Evolutionary conservation across 1,140 invertebrate genomes (phyloP).

Genomic region (Sycophila sp.): DNA sequence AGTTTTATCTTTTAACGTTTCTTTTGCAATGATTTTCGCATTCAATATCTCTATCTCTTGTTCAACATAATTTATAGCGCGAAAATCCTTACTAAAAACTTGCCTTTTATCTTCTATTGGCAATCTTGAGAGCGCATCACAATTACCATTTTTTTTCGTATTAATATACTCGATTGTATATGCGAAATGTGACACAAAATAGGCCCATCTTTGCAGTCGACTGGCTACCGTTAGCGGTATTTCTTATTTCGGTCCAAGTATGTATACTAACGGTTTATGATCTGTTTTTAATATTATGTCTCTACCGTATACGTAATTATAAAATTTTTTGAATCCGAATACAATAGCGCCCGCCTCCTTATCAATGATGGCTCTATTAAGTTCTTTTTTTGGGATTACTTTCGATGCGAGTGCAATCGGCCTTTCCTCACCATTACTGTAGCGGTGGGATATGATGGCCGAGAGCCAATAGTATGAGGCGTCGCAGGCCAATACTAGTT

Average conservation of each 20-base stretch:
- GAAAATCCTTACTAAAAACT: slow-evolving; percentile 12
- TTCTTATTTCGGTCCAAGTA: slow-evolving; percentile 32
- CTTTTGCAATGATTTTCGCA: slow-evolving; percentile 2
- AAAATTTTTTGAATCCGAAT: slow-evolving; percentile 46
- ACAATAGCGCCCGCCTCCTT: slow-evolving; percentile 9
- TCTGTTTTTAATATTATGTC: slow-evolving; percentile 56
- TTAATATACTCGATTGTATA: slow-evolving; percentile 38
- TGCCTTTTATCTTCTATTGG: slow-evolving; percentile 23
- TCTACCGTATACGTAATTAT: slow-evolving; percentile 60
- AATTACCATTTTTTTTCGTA: slow-evolving; percentile 40
- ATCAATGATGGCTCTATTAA: slow-evolving; percentile 26
- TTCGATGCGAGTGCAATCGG: slow-evolving; percentile 26
- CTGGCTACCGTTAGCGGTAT: slow-evolving; percentile 42
- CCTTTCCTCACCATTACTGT: background rate
- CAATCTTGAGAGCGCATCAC: slow-evolving; percentile 49
- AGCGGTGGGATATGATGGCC: background rate
- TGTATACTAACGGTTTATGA: slow-evolving; percentile 53
- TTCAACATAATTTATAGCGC: no score
- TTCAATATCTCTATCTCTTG: background rate
- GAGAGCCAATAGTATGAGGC: slow-evolving; percentile 27
- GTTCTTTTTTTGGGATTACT: slow-evolving; percentile 5
- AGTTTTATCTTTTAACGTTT: slow-evolving; percentile 8
- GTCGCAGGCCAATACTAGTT: slow-evolving; percentile 39
- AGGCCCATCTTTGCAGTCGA: slow-evolving; percentile 38
- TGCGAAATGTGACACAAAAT: slow-evolving; percentile 36